Conservation (phyloP, 2,888 invertebrate genomes). For the Druceiella hillmani region DNA sequence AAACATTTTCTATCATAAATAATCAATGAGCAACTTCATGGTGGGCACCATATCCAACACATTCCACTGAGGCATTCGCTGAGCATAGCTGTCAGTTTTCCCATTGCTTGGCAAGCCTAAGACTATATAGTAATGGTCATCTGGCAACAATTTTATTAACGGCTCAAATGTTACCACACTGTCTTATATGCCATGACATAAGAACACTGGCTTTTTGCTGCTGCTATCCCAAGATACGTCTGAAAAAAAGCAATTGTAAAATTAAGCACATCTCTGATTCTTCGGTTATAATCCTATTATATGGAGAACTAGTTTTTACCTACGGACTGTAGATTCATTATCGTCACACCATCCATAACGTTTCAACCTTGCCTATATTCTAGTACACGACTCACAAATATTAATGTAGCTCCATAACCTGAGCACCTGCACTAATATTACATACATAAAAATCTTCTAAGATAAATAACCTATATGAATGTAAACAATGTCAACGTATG, state of each 20-base stretch:
- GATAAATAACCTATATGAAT: too few species aligned
- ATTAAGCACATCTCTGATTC: too few species aligned
- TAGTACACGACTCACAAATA: too few species aligned
- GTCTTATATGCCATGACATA: conserved; percentile 58
- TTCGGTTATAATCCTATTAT: too few species aligned
- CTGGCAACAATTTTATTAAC: conserved; percentile 48
- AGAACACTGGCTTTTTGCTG: conserved; percentile 44
- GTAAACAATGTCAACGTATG: too few species aligned
- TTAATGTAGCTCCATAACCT: too few species aligned
- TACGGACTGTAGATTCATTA: too few species aligned
- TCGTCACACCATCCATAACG: too few species aligned
- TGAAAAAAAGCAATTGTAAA: conserved; percentile 32
- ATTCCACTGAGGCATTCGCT: conserved; percentile 35
- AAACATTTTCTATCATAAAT: conserved; percentile 35
- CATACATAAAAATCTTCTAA: too few species aligned
- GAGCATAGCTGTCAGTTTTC: conserved; percentile 49
- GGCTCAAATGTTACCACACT: conserved; percentile 56
- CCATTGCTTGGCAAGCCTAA: conserved; percentile 60
- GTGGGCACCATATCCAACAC: conserved; percentile 37
- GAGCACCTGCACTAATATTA: too few species aligned
- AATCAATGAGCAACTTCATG: conserved; percentile 31
- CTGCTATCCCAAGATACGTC: conserved; percentile 55
- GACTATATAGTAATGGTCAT: conserved; percentile 33
- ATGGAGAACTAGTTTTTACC: too few species aligned
- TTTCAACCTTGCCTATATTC: too few species aligned